These are phyloP conservation scores for Oxygymnocypris stewartii DNA, from an alignment of 2,113 vertebrate genomes.

Conservation along the genomic window DNA sequence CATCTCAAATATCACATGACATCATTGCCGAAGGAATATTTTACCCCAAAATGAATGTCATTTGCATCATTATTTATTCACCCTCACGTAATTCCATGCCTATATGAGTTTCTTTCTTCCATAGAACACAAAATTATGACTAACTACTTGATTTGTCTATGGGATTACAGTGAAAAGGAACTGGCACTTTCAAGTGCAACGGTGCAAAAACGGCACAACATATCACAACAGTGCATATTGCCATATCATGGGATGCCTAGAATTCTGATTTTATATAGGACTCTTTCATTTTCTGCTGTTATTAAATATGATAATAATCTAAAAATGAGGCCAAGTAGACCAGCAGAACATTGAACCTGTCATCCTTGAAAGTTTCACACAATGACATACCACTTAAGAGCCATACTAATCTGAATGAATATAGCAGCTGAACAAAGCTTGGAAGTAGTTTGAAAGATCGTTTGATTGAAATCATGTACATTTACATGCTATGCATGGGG, in stretches of 20 bases:
- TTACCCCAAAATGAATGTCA: background rate
- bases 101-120: background rate
- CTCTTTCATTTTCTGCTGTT: background rate
- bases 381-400: background rate
- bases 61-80: background rate
- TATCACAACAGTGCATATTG: background rate
- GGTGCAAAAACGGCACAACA: background rate
- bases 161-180: background rate
- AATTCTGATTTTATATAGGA: background rate
- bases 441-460: background rate
- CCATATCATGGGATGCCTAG: background rate
- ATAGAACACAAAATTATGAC: background rate
- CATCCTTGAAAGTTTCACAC: background rate
- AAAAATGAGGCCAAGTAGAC: background rate
- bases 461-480: background rate
- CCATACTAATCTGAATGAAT: background rate
- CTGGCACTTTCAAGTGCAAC: background rate
- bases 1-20: slow-evolving; percentile 8
- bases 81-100: background rate
- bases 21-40: background rate
- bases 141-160: background rate
- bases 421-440: background rate
- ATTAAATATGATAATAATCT: slow-evolving; percentile 5
- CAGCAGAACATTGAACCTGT: background rate
- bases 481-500: background rate